A percentile compares a stretch with the other conserved stretches of the same genome.
Conservation (phyloP, 2,113 vertebrate species). For the Sardina pilchardus region DNA sequence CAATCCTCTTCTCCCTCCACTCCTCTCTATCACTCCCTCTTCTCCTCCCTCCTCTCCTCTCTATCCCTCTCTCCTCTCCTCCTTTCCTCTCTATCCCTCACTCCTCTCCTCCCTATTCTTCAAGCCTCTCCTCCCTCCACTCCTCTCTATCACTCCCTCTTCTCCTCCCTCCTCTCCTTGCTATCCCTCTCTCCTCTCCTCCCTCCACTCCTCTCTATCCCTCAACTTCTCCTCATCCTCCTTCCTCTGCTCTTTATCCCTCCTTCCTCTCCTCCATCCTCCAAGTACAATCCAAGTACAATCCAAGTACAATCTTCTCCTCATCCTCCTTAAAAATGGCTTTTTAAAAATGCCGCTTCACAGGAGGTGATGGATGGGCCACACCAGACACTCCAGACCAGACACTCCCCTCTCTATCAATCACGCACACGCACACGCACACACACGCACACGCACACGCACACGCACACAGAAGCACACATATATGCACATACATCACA, state of each 20-base stretch:
- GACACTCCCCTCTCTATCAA: constrained; percentile 14
- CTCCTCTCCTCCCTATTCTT: background rate
- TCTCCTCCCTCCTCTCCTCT: background rate
- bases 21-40: background rate
- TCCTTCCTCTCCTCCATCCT: too few relatives aligned
- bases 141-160: background rate
- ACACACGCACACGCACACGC: constrained; percentile 1
- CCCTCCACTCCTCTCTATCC: background rate
- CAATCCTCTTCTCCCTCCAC: background rate
- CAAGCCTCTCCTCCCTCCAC: background rate
- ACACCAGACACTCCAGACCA: background rate
- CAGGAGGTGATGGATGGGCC: constrained; percentile 46
- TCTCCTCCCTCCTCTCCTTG: background rate
- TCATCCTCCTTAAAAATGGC: constrained; percentile 40
- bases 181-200: background rate
- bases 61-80: background rate
- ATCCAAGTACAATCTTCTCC: too few relatives aligned
- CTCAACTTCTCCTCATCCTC: background rate
- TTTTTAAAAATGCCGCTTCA: constrained; percentile 50
- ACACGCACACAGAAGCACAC: background rate
- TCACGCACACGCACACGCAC: background rate
- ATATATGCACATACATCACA: background rate
- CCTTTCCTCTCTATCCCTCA: background rate
- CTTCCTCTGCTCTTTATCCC: too few relatives aligned
- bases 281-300: too few relatives aligned